Percentiles rank a stretch among this genome's conserved stretches.
Evolutionary conservation across 92 coral and sea anemone species (phyloP).

Genomic region (Virgularia gustaviana): DNA sequence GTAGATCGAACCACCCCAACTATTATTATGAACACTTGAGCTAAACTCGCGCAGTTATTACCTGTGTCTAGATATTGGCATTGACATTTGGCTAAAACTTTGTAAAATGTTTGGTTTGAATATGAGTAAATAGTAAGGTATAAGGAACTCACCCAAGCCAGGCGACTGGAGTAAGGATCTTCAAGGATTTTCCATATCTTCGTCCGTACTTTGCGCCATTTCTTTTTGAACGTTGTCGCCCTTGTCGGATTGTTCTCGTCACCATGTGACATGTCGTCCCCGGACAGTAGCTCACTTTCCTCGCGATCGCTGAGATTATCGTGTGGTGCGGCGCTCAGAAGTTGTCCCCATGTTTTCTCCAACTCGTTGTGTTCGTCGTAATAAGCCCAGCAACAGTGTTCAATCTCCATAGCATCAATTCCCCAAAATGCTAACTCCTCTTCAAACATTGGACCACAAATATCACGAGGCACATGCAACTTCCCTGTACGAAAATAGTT

Average conservation of each 20-base stretch:
- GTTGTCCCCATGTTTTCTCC: conserved; percentile 68
- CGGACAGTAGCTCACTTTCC: conserved; percentile 29
- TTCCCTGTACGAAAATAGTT: conserved; percentile 95
- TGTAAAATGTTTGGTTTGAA: too few relatives aligned
- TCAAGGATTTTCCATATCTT: conserved; percentile 81
- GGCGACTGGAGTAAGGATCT: conserved; percentile 80
- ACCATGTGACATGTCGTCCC: conserved; percentile 55
- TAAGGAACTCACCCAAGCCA: conserved; percentile 83
- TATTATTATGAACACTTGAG: too few relatives aligned
- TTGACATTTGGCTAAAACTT: too few relatives aligned
- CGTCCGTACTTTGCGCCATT: conserved; percentile 70
- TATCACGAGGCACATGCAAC: conserved; percentile 85
- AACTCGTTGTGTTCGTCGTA: conserved; percentile 95
- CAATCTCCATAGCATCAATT: conserved; percentile 86
- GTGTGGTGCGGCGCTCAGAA: conserved; percentile 74
- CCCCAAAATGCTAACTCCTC: conserved; percentile 95
- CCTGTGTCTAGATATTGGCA: too few relatives aligned
- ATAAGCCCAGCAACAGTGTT: conserved; percentile 95
- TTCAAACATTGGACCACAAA: conserved; percentile 92
- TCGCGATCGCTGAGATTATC: conserved; percentile 58
- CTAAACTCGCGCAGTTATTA: too few relatives aligned
- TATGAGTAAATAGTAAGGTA: too few relatives aligned
- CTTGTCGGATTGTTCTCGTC: conserved; percentile 65
- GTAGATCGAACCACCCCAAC: too few relatives aligned
- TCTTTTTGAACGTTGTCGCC: conserved; percentile 13